phyloP scores from a whole-genome alignment of 2,888 invertebrate genomes.

The Pocota personata region DNA sequence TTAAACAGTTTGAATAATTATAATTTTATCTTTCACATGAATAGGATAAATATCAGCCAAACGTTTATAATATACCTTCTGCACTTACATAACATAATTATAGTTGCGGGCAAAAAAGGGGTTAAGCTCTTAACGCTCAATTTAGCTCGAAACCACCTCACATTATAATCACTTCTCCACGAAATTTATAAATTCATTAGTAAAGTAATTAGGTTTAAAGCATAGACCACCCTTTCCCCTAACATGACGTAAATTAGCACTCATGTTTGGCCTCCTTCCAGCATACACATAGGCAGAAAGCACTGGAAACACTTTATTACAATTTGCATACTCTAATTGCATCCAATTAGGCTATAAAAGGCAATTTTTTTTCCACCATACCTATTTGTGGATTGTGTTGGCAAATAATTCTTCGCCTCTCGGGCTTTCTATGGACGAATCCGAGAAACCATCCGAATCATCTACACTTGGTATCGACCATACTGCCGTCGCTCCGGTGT shows the following conservation, averaged over 20 bases:
- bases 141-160: constrained; percentile 4
- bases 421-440: constrained; percentile 3
- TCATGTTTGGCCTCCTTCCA: constrained; percentile 14
- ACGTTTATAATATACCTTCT: too few relatives aligned
- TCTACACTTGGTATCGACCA: constrained; percentile 7
- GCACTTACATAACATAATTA: not conserved
- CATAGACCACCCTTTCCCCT: constrained; percentile 4
- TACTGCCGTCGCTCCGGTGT: constrained; percentile 1
- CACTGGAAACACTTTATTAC: constrained; percentile 60
- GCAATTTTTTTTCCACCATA: constrained; percentile 55
- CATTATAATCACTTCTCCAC: constrained; percentile 24
- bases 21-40: too few relatives aligned
- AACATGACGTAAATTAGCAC: constrained; percentile 5
- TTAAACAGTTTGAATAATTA: too few relatives aligned
- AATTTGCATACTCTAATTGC: constrained; percentile 71
- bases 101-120: not conserved
- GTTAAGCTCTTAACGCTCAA: not conserved
- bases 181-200: constrained; percentile 62
- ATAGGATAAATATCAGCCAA: too few relatives aligned
- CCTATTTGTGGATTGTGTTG: constrained; percentile 24
- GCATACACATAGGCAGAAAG: not conserved
- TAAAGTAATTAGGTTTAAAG: constrained; percentile 38
- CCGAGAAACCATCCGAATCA: constrained; percentile 39
- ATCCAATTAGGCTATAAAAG: constrained; percentile 62
- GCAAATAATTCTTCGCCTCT: constrained; percentile 53